Base-by-base conservation (phyloP, 1,140 invertebrate species). In the Ctenoplectra terminalis region DNA sequence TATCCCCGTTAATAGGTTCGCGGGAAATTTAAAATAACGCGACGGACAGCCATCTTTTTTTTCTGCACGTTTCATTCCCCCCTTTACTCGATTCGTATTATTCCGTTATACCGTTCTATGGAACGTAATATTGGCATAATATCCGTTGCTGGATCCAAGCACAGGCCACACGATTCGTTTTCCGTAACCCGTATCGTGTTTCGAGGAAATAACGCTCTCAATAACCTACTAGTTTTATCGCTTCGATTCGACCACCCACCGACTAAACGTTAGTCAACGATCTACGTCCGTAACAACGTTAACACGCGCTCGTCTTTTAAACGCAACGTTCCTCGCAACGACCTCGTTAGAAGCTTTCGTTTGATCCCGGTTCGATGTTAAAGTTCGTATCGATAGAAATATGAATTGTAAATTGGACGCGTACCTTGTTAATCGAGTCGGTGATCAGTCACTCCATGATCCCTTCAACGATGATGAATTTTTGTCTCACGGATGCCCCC, bases 401-500 rank as follows among this genome's bases (percentile, higher is more conserved):
- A 23, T 34, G 17, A 17, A 11, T 9, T n/a, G 2, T 26, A 15
- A 6, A 17, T n/a, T 23, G 20, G 5, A 20, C n/a, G 52, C 60
- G 8, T 46, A 66, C 78, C 79, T 81, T 58, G n/a, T 75, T 56
- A 15, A 17, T 40, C 6, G 5, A 29, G 31, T 34, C 34, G 50
- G 4, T n/a, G 26, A 66, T 6, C 72, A 75, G 72, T 81, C 79
- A 81, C 79, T 75, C 52, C 79, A 81, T 81, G 72, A 67, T 81
- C 70, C 11, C 58, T 54, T 9, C 2, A n/a, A 20, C 69, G 23
- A 17, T 37, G 26, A 63, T 9, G 61, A 56, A 46, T 43, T 40
- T 48, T 40, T 60, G 13, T 8, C 64, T 26, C 50, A 7, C 31
- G 50, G 72, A 66, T 50, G 6, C 31, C 11, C 31, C 50, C 72